Evolutionary conservation across 1,140 invertebrate species (phyloP), one percentile per base, ranked within the genome.

Genomic region (Drosophila sproati): DNA sequence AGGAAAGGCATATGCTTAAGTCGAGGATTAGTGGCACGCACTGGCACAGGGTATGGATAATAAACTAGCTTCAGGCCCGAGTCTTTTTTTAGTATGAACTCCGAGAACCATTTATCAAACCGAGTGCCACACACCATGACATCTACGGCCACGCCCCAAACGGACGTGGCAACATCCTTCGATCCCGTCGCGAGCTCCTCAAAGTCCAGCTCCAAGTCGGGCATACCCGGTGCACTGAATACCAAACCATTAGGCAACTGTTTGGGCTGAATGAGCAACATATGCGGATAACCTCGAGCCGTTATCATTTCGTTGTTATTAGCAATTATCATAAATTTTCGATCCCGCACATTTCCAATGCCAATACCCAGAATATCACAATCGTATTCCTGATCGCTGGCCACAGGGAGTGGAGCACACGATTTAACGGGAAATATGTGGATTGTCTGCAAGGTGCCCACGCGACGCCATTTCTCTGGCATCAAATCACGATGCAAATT

Each of bases 71-170:
- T 92, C 1, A 95, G 74, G 4, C 94, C 95, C 3, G 73, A 77
- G 34, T 95, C 93, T 62, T 94, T 93, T 56, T 93, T 93, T 3
- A 94, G 78, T 59, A 95, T 92, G 70, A 93, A 95, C 50, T 94
- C 91, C 0, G 95, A 95, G 59, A 95, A 87, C 95, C 95, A 95
- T 7, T 91, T 91, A 3, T 95, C 94, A 28, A 93, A 93, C 68
- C 95, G 95, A 52, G 94, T 94, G 12, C 95, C 95, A 61, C 95
- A 95, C 68, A 95, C 93, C 66, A 95, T 93, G 0, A 93, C 93
- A 20, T 93, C 81, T 3, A 95, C 89, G 0, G 92, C 62, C 69
- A 93, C 92, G 35, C 93, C 93, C n/a, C n/a, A n/a, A n/a, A n/a
- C n/a, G n/a, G n/a, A n/a, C n/a, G n/a, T n/a, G n/a, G n/a, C n/a